phyloP scores from a whole-genome alignment of 2,888 invertebrate species.

The Atethmia centrago region DNA sequence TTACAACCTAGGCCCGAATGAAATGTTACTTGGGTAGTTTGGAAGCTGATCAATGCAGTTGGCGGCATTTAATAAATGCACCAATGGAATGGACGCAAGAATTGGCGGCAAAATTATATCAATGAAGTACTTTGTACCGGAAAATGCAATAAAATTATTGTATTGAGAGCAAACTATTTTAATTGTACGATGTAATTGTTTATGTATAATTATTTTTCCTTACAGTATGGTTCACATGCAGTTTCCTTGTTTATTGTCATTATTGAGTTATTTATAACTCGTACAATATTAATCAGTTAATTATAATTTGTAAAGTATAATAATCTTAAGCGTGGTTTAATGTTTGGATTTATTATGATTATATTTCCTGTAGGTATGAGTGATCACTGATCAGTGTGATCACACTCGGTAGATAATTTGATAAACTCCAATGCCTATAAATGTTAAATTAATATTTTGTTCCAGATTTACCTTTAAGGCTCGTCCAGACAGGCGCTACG shows the following conservation, averaged over 20 bases:
- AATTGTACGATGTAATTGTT: slow-evolving; percentile 29
- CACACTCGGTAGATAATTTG: neutral
- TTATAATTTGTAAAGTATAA: no score
- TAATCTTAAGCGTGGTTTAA: neutral
- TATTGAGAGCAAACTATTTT: slow-evolving; percentile 8
- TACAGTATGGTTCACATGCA: neutral
- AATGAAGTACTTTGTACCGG: slow-evolving; percentile 43
- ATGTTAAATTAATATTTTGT: no score
- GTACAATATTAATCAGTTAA: no score
- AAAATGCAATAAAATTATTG: slow-evolving; percentile 22
- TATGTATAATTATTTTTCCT: slow-evolving; percentile 28
- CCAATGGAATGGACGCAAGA: neutral
- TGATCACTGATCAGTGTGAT: neutral
- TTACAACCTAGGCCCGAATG: no score
- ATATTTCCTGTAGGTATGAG: neutral
- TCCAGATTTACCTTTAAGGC: neutral
- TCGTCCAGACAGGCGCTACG: no score
- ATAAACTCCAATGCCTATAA: neutral
- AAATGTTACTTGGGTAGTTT: no score
- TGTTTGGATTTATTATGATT: neutral
- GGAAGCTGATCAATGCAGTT: neutral
- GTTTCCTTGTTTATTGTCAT: slow-evolving; percentile 31
- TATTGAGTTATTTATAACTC: no score
- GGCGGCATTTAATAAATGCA: neutral
- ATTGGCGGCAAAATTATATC: slow-evolving; percentile 46